phyloP scores from a whole-genome alignment of 2,888 invertebrate species.

The Drosophila niveifrons region DNA sequence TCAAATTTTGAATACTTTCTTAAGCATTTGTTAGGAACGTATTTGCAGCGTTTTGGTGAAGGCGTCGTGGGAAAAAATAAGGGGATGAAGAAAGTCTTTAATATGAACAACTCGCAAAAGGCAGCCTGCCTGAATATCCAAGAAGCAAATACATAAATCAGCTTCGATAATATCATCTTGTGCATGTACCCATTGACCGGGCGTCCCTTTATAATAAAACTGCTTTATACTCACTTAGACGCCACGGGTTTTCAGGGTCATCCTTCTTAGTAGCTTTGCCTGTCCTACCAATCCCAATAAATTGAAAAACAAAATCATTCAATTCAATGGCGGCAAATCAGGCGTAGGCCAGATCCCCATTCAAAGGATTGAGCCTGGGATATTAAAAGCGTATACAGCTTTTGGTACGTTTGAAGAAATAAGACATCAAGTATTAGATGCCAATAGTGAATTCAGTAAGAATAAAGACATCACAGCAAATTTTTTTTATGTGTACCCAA shows the following conservation, averaged over 20 bases:
- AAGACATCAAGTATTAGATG: slow-evolving; percentile 68
- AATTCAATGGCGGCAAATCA: slow-evolving; percentile 79
- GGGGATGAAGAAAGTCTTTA: slow-evolving; percentile 60
- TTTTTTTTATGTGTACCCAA: not conserved
- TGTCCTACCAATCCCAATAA: slow-evolving; percentile 75
- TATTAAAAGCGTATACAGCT: slow-evolving; percentile 22
- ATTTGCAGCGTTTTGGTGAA: too few relatives aligned
- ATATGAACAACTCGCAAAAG: slow-evolving; percentile 33
- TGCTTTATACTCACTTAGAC: slow-evolving; percentile 51
- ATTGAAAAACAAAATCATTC: slow-evolving; percentile 82
- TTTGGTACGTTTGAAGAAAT: slow-evolving; percentile 43
- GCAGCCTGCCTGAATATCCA: slow-evolving; percentile 22
- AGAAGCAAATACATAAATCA: slow-evolving; percentile 79
- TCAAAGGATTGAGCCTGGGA: slow-evolving; percentile 51
- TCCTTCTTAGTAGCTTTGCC: slow-evolving; percentile 17
- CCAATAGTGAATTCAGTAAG: not conserved
- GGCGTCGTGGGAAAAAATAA: slow-evolving; percentile 61
- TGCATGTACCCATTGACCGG: slow-evolving; percentile 32
- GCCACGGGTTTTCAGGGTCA: slow-evolving; percentile 20
- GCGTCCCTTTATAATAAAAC: slow-evolving; percentile 57
- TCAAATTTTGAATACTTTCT: too few relatives aligned
- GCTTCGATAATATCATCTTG: slow-evolving; percentile 72
- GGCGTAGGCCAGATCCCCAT: slow-evolving; percentile 61
- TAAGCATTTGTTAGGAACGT: too few relatives aligned
- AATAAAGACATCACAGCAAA: slow-evolving; percentile 26